Evolutionary conservation across 2,888 invertebrate species (phyloP).

Genomic region (Papilio gigon): DNA sequence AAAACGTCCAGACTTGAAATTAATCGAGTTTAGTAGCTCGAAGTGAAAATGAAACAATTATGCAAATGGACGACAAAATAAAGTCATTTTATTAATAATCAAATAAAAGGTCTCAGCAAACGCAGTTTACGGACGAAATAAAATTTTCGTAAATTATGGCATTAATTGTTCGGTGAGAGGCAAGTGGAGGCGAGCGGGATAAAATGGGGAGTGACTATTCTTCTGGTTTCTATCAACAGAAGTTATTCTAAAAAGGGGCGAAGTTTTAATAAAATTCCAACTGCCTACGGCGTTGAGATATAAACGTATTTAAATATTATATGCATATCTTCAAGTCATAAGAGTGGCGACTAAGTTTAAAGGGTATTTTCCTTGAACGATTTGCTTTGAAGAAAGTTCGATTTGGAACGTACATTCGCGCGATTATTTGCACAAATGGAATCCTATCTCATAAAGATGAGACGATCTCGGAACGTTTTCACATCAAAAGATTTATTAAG

Average conservation of each 20-base stretch:
- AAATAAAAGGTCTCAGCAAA: conserved; percentile 77
- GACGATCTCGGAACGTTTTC: conserved; percentile 36
- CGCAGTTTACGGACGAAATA: conserved; percentile 76
- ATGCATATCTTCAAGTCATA: conserved; percentile 64
- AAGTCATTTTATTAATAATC: conserved; percentile 80
- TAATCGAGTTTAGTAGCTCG: conserved; percentile 66
- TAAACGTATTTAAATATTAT: conserved; percentile 68
- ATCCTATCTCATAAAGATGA: conserved; percentile 46
- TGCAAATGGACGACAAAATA: conserved; percentile 79
- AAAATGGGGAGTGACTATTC: conserved; percentile 49
- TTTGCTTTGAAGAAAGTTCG: conserved; percentile 62
- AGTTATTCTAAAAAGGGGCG: conserved; percentile 79
- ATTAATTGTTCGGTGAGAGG: conserved; percentile 69
- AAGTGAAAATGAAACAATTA: conserved; percentile 80
- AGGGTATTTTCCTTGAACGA: conserved; percentile 59
- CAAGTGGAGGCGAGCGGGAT: conserved; percentile 46
- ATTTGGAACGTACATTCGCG: conserved; percentile 56
- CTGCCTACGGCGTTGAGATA: conserved; percentile 72
- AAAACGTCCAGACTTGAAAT: conserved; percentile 61
- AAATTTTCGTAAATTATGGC: conserved; percentile 76
- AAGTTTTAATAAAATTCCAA: conserved; percentile 80
- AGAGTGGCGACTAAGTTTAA: conserved; percentile 61
- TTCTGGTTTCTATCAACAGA: conserved; percentile 76
- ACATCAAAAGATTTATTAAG: conserved; percentile 32
- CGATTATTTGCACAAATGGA: conserved; percentile 52